These are phyloP conservation scores for Muricea muricata DNA, from an alignment of 92 coral and sea anemone species.

Conservation along the genomic window DNA sequence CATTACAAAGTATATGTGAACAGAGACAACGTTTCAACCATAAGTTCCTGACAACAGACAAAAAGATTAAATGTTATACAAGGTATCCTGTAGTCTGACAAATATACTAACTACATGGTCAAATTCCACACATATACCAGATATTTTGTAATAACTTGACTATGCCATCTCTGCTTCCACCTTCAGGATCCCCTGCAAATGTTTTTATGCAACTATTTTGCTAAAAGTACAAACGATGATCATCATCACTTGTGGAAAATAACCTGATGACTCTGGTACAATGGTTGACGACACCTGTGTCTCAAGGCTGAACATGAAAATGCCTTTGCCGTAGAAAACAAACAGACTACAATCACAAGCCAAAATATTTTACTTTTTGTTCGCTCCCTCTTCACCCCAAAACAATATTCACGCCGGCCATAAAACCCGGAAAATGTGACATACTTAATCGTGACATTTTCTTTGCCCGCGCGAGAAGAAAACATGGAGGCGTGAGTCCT, in stretches of 20 bases:
- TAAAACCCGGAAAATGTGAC: too few species aligned
- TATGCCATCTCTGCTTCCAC: conserved; percentile 9
- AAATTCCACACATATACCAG: conserved; percentile 2
- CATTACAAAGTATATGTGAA: too few species aligned
- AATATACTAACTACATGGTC: background rate
- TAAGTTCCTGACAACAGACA: too few species aligned
- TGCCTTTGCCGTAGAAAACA: background rate
- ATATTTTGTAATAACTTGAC: background rate
- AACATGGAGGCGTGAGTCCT: too few species aligned
- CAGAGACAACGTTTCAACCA: too few species aligned
- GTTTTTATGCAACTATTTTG: background rate
- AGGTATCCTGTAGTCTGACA: too few species aligned
- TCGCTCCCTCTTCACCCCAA: too few species aligned
- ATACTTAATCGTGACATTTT: too few species aligned
- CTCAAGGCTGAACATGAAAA: background rate
- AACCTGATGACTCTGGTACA: background rate
- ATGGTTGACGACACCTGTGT: background rate
- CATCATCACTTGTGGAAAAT: background rate
- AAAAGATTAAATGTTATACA: too few species aligned
- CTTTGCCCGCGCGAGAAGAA: too few species aligned
- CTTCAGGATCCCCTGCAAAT: background rate
- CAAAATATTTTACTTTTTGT: too few species aligned
- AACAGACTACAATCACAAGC: background rate
- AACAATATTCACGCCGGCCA: too few species aligned
- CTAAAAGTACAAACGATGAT: conserved; percentile 5